Percentiles rank a stretch among this genome's conserved stretches.
Evolutionary conservation across 1,140 invertebrate species (phyloP).

Genomic region (Asbolus verrucosus): DNA sequence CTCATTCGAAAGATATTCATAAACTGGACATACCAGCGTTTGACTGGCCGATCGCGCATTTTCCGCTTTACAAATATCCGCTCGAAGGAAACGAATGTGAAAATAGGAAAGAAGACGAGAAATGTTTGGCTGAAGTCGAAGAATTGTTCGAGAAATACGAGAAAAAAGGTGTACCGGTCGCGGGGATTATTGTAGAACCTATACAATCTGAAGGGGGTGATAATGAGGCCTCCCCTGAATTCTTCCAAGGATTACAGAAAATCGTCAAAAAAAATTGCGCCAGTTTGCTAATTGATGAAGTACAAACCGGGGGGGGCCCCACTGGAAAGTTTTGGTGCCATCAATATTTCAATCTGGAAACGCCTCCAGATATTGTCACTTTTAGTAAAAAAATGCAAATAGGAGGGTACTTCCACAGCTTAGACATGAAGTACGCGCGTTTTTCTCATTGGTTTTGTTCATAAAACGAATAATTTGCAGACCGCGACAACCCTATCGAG

Average conservation of each 20-base stretch:
- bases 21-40: constrained; percentile 96
- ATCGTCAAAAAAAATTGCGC: constrained; percentile 78
- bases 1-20: constrained; percentile 94
- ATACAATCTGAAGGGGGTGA: constrained; percentile 98
- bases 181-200: constrained; percentile 96
- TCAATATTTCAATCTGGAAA: constrained; percentile 89
- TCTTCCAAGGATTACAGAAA: constrained; percentile 85
- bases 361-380: constrained; percentile 92
- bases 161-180: constrained; percentile 83
- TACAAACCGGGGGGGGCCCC: constrained; percentile 96
- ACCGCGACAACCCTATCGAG: constrained; percentile 84
- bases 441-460: too few relatives aligned
- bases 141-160: constrained; percentile 82
- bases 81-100: constrained; percentile 84
- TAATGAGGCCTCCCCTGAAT: constrained; percentile 90
- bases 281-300: constrained; percentile 91
- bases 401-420: constrained; percentile 91
- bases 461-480: too few relatives aligned
- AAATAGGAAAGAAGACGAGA: constrained; percentile 84
- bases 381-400: constrained; percentile 98
- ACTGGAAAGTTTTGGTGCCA: constrained; percentile 98
- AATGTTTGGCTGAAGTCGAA: constrained; percentile 74
- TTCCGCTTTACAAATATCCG: constrained; percentile 93
- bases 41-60: constrained; percentile 78
- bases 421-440: constrained; percentile 75